These are phyloP conservation scores for Rallus crepitans DNA, from an alignment of 2,797 vertebrate species.

Conservation along the genomic window DNA sequence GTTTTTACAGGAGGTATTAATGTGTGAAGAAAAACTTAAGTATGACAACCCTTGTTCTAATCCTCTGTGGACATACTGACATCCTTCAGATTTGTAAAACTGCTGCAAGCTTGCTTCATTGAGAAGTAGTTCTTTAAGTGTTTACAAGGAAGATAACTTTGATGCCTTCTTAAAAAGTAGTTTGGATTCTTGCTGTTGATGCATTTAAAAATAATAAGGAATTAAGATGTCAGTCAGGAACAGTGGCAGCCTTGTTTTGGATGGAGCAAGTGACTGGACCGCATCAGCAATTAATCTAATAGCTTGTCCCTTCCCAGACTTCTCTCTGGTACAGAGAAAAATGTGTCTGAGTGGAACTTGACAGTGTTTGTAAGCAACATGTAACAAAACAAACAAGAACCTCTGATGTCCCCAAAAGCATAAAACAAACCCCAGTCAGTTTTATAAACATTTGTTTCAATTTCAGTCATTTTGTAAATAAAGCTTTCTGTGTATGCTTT, in stretches of 20 bases:
- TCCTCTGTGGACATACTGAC: accelerated
- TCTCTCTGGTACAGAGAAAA: neutral
- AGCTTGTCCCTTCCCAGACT: neutral
- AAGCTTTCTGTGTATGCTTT: neutral
- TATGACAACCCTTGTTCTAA: neutral
- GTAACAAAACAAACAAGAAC: neutral
- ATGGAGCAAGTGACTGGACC: neutral
- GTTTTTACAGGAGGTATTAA: neutral
- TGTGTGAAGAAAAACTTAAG: neutral
- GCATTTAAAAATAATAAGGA: neutral
- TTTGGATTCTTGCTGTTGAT: neutral
- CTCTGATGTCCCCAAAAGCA: neutral
- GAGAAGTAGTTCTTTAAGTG: neutral
- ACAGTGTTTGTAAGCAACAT: neutral
- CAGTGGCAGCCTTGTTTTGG: neutral
- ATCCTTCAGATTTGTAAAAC: neutral
- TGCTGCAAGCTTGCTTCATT: neutral
- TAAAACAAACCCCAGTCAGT: neutral
- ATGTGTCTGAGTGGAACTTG: neutral
- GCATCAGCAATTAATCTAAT: neutral
- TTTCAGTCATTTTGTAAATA: neutral
- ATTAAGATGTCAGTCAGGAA: neutral
- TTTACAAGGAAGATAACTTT: neutral
- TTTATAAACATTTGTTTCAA: neutral
- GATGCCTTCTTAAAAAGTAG: neutral